These are phyloP conservation scores for Astur gentilis DNA, from an alignment of 2,113 vertebrate genomes.

Conservation along the genomic window DNA sequence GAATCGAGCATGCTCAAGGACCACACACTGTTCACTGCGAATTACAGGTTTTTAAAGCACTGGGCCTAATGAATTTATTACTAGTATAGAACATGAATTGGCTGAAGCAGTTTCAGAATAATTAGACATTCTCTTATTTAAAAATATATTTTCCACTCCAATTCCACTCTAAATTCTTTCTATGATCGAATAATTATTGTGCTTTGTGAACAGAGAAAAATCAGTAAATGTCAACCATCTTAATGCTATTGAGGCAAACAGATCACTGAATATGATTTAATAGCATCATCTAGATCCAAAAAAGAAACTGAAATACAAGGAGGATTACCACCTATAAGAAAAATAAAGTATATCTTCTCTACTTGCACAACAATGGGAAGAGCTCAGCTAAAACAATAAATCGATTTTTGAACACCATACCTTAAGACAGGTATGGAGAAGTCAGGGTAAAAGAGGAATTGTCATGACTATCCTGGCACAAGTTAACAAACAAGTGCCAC, in stretches of 20 bases:
- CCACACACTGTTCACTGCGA: background rate
- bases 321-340: background rate
- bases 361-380: background rate
- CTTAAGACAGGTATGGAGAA: background rate
- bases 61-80: background rate
- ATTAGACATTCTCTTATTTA: constrained; percentile 6
- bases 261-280: background rate
- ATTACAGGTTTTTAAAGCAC: background rate
- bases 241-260: background rate
- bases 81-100: background rate
- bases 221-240: background rate
- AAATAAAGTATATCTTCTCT: background rate
- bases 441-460: background rate
- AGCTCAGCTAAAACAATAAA: background rate
- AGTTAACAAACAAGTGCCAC: background rate
- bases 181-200: constrained; percentile 19
- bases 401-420: background rate
- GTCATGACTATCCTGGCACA: background rate
- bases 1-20: background rate
- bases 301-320: background rate
- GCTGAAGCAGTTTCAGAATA: background rate
- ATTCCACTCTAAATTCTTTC: constrained; percentile 1
- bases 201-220: constrained; percentile 14
- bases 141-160: constrained; percentile 34
- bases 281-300: background rate